Evolutionary conservation across 92 coral and sea anemone genomes (phyloP), one percentile per base, ranked within the genome.

Genomic region (Micromussa lordhowensis): DNA sequence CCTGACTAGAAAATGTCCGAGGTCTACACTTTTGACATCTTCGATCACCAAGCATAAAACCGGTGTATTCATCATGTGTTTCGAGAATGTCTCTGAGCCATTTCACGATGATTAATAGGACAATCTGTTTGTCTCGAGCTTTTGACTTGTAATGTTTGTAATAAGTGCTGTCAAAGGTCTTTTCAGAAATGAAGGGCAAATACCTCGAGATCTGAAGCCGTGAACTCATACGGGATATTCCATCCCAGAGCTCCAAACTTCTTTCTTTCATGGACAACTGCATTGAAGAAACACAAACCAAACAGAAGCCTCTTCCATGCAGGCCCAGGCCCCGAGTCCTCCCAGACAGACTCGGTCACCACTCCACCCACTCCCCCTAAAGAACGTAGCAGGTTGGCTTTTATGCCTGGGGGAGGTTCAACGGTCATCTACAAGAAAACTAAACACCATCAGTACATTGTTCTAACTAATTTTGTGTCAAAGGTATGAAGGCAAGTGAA

Each of bases 171-270:
- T 16, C 21, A 16, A 55, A 4, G 3, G 61, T 55, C 3, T 17
- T 16, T 55, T 3, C 0, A 15, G 22, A 55, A 22, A 28, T 24
- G 6, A 64, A 71, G 21, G 36, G 31, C 4, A 53, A 57, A 61
- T 83, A 97, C 99, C 99, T 97, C 99, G 29, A 97, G 90, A 83
- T 97, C 99, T 24, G 99, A 92, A 57, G 97, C 87, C 1, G 99
- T 88, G 82, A 97, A 97, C 82, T 96, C 98, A 83, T 97, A 97
- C 74, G 98, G 98, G 69, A 96, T 96, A 82, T 97, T 97, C 99
- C 99, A 97, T 22, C 99, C 99, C 77, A 97, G 84, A 38, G 99
- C 96, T 36, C 96, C 96, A 66, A 96, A 97, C 84, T 94, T 94
- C 88, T 94, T 97, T 40, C 99, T 85, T 78, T 97, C 99, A 77